Conservation (phyloP, 1,140 invertebrate species). For the Meloidogyne floridensis region DNA sequence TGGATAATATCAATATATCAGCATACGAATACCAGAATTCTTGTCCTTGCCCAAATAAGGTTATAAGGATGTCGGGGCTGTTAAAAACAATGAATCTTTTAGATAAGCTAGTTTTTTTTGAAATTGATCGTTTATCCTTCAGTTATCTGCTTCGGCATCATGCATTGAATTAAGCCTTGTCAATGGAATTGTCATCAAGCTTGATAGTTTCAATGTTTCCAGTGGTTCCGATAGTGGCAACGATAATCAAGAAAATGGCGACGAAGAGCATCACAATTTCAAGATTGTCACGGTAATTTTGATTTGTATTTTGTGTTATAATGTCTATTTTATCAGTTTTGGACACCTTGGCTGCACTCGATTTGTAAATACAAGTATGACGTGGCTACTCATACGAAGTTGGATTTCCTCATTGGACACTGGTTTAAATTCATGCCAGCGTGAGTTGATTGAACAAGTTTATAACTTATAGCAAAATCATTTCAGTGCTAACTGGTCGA, state of each 20-base stretch:
- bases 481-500: neutral
- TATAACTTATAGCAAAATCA: neutral
- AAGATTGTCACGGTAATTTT: neutral
- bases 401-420: neutral
- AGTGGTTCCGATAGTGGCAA: neutral
- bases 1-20: too few relatives aligned
- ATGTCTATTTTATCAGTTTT: neutral
- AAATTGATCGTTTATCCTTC: neutral
- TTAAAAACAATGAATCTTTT: too few relatives aligned
- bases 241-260: neutral
- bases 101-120: too few relatives aligned
- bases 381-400: neutral
- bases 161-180: neutral
- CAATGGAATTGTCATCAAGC: neutral
- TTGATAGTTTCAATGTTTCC: neutral
- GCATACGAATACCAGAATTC: too few relatives aligned
- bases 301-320: neutral
- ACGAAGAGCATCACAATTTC: neutral
- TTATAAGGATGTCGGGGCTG: too few relatives aligned
- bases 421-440: conserved; percentile 25
- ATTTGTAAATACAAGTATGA: neutral
- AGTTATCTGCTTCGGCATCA: neutral
- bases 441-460: conserved; percentile 3
- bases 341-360: neutral
- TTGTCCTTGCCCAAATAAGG: too few relatives aligned